phyloP scores from a whole-genome alignment of 1,140 invertebrate species.

The Ridgeia piscesae region DNA sequence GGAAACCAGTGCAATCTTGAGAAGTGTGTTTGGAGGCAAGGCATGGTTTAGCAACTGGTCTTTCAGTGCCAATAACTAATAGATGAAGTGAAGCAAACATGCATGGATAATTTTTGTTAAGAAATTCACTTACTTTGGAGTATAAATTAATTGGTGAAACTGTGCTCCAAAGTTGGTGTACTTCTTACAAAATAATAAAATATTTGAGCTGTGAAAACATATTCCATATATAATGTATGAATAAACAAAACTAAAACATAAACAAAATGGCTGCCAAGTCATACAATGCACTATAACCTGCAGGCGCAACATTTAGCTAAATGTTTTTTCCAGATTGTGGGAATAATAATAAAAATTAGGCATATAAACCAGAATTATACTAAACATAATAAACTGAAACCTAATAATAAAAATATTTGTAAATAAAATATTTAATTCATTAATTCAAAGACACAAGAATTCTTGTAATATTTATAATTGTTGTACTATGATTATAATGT shows the following conservation, averaged over 20 bases:
- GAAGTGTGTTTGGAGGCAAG: conserved; percentile 51
- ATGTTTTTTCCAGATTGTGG: neutral
- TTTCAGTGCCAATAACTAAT: conserved; percentile 53
- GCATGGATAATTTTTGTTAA: no score
- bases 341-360: neutral
- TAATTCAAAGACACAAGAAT: no score
- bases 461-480: neutral
- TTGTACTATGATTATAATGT: neutral
- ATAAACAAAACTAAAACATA: conserved; percentile 19
- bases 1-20: conserved; percentile 48
- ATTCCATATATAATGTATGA: no score
- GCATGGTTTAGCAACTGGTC: conserved; percentile 53
- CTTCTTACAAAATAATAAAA: no score
- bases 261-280: neutral
- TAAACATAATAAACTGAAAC: neutral
- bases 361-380: neutral
- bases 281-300: neutral
- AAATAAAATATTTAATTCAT: neutral
- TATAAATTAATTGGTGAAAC: no score
- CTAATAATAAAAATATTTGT: neutral
- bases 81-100: conserved; percentile 21
- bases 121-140: no score
- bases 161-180: no score
- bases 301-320: neutral
- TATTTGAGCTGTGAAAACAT: no score